These are phyloP conservation scores for Trilocha varians DNA, from an alignment of 2,888 invertebrate species.

Conservation along the genomic window DNA sequence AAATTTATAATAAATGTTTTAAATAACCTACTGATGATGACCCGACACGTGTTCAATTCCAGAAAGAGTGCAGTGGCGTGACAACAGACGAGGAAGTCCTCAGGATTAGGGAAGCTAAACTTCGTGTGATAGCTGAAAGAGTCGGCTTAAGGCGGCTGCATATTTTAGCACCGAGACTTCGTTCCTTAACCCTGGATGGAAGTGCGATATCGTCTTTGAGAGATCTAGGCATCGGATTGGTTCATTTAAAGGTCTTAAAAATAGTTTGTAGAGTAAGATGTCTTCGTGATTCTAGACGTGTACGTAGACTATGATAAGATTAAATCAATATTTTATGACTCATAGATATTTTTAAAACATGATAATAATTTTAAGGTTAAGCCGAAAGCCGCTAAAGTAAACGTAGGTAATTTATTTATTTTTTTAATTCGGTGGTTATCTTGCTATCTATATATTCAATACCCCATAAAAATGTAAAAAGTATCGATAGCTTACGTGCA, in stretches of 20 bases:
- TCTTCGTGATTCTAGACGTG: no score
- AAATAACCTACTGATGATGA: neutral
- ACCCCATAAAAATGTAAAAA: no score
- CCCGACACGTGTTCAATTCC: neutral
- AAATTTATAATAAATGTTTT: neutral
- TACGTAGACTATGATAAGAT: no score
- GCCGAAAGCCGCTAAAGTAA: no score
- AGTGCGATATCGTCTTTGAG: slow-evolving; percentile 78
- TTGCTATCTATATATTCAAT: no score
- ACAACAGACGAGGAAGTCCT: slow-evolving; percentile 57
- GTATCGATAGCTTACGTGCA: no score
- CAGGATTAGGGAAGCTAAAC: slow-evolving; percentile 69
- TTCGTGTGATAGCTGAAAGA: slow-evolving; percentile 77
- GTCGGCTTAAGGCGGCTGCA: slow-evolving; percentile 77
- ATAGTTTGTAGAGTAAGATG: neutral
- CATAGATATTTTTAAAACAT: no score
- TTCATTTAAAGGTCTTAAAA: slow-evolving; percentile 61
- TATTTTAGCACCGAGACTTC: slow-evolving; percentile 75
- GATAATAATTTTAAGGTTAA: no score
- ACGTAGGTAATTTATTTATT: no score
- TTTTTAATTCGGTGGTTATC: no score
- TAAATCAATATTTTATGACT: no score
- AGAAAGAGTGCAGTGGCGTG: slow-evolving; percentile 65
- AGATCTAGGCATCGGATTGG: slow-evolving; percentile 78
- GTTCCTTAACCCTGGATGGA: slow-evolving; percentile 76